Conservation (phyloP, 2,113 vertebrate species). For the Gobiocypris rarus region DNA sequence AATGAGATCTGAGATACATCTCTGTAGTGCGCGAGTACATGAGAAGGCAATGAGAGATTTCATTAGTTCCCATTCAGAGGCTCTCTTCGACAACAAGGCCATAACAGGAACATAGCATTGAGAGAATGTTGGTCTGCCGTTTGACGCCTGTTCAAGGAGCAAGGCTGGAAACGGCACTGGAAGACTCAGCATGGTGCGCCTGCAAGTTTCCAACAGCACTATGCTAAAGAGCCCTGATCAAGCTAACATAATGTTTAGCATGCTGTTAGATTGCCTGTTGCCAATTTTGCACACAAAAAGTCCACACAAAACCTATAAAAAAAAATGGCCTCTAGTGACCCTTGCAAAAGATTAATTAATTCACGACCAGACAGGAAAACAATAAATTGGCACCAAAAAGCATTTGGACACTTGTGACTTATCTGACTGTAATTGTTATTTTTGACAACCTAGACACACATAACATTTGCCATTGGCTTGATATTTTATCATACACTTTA, state of each 20-base stretch:
- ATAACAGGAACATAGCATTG: constrained; percentile 23
- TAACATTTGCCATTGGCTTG: not conserved
- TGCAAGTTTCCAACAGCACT: not conserved
- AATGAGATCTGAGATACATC: constrained; percentile 13
- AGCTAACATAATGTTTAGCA: constrained; percentile 5
- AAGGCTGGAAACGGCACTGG: constrained; percentile 3
- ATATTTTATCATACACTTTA: not conserved
- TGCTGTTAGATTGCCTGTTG: constrained; percentile 10
- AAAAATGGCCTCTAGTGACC: not conserved
- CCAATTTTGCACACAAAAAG: not conserved
- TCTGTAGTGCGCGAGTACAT: not conserved
- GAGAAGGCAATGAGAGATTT: constrained; percentile 31
- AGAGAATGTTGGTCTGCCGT: constrained; percentile 12
- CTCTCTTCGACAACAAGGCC: constrained; percentile 8
- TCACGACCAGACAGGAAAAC: not conserved
- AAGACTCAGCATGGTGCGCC: constrained; percentile 11
- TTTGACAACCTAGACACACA: no score
- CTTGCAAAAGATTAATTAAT: not conserved
- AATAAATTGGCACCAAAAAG: not conserved
- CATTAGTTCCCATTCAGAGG: constrained; percentile 54
- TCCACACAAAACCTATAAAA: not conserved
- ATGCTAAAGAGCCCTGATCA: not conserved
- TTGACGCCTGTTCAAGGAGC: constrained; percentile 24
- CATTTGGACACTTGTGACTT: not conserved
- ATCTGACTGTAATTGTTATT: not conserved